Percentiles rank a stretch among this genome's conserved stretches.
Conservation (phyloP, 2,113 vertebrate species). For the Mugil cephalus region DNA sequence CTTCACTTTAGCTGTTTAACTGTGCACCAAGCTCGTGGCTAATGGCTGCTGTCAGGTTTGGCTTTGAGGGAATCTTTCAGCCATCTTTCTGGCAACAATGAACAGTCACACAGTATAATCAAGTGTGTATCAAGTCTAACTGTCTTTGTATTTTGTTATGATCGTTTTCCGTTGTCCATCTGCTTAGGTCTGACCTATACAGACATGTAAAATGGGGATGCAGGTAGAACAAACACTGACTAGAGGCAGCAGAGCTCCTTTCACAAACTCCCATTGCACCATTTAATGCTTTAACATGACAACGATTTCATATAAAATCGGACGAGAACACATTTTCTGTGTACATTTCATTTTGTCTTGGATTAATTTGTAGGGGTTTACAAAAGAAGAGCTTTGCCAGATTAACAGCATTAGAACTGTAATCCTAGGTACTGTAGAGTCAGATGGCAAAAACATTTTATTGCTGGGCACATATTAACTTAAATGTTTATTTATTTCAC, state of each 20-base stretch:
- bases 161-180: conserved; percentile 52
- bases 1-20: conserved; percentile 9
- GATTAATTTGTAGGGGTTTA: conserved; percentile 54
- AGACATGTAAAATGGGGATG: too few species aligned
- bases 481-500: too few species aligned
- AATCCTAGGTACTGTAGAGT: conserved; percentile 40
- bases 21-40: neutral
- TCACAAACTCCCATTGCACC: neutral
- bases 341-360: conserved; percentile 29
- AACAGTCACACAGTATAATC: neutral
- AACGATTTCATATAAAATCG: neutral
- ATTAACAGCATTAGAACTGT: conserved; percentile 56
- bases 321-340: neutral
- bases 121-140: conserved; percentile 23
- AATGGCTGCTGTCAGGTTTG: conserved; percentile 6
- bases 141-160: conserved; percentile 32
- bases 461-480: neutral
- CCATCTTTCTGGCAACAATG: conserved; percentile 43
- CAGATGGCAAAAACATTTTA: conserved; percentile 30
- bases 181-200: conserved; percentile 38
- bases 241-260: neutral
- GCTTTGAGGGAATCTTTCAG: conserved; percentile 19
- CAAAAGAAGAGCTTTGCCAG: conserved; percentile 60
- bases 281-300: neutral
- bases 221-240: neutral